phyloP scores from a whole-genome alignment of 2,113 vertebrate genomes.

The Lepisosteus oculatus region DNA sequence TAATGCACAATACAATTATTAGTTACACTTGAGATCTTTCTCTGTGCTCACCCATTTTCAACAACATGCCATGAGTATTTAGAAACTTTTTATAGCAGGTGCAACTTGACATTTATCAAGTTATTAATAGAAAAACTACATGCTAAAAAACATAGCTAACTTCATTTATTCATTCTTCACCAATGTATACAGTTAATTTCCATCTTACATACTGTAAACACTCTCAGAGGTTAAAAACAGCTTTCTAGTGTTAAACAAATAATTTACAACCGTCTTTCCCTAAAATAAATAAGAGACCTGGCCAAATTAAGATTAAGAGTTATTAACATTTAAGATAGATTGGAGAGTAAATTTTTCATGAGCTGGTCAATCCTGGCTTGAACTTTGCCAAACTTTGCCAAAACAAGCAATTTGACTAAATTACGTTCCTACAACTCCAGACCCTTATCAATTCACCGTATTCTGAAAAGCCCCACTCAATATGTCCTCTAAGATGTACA shows the following conservation, averaged over 20 bases:
- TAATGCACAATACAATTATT: background rate
- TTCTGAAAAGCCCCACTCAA: too few relatives aligned
- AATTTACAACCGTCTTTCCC: too few relatives aligned
- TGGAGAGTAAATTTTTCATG: background rate
- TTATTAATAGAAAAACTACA: background rate
- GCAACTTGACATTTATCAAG: background rate
- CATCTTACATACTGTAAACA: background rate
- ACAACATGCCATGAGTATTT: conserved; percentile 7
- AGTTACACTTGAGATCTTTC: background rate
- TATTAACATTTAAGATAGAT: background rate
- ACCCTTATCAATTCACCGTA: too few relatives aligned
- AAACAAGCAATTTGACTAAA: too few relatives aligned
- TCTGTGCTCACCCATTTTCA: background rate
- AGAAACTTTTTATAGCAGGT: background rate
- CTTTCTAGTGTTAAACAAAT: background rate
- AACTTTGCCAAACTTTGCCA: background rate
- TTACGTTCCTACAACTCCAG: too few relatives aligned
- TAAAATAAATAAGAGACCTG: background rate
- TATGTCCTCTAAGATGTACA: too few relatives aligned
- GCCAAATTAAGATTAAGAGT: background rate
- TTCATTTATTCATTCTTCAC: conserved; percentile 7
- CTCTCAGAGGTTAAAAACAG: too few relatives aligned
- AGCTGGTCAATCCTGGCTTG: background rate
- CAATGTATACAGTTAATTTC: conserved; percentile 10
- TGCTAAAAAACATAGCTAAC: conserved; percentile 1